Base-by-base conservation (phyloP, 2,888 invertebrate genomes). In the Cistogaster globosa region DNA sequence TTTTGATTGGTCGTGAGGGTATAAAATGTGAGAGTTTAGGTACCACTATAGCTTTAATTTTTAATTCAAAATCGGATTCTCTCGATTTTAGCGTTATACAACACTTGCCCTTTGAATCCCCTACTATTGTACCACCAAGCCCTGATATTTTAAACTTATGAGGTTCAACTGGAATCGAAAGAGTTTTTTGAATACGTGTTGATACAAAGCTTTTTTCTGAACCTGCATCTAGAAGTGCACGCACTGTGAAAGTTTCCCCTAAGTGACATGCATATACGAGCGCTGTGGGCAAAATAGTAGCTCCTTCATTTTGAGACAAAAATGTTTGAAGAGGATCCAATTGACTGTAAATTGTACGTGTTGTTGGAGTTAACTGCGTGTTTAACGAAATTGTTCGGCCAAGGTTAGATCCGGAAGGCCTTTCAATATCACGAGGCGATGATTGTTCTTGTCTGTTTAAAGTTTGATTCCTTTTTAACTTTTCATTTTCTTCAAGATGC, bases 131-230 rank as follows among this genome's bases (percentile, higher is more conserved):
- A 11, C 32, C 57, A 58, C 57, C 42, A 12, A 42, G 12, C 11
- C 42, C 12, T 42, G 42, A 42, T 42, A 42, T 42, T 42, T 42
- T 8, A 26, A n/a, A 58, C 22, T 1, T 14, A 16, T 32, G 57
- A 58, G 14, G 26, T 32, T 7, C 26, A 14, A 32, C 32, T 26
- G 0, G 57, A 2, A 32, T 58, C 16, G 51, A 11, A 18, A 51
- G 18, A 7, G 14, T 51, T 51, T 51, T n/a, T 5, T 51, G 18
- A 51, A 51, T 18, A 8, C 51, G n/a, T 18, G 20, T 57, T 9
- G 69, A 22, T 18, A 69, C 32, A 45, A 71, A 71, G 18, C 57
- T 69, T 55, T 26, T n/a, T 18, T 51, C 51, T 51, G 51, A 11
- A 18, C 51, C 51, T 11, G n/a, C 18, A 51, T 51, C 51, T 20